Conservation (phyloP, 2,797 vertebrate genomes). For the Philypnodon macrostomus region DNA sequence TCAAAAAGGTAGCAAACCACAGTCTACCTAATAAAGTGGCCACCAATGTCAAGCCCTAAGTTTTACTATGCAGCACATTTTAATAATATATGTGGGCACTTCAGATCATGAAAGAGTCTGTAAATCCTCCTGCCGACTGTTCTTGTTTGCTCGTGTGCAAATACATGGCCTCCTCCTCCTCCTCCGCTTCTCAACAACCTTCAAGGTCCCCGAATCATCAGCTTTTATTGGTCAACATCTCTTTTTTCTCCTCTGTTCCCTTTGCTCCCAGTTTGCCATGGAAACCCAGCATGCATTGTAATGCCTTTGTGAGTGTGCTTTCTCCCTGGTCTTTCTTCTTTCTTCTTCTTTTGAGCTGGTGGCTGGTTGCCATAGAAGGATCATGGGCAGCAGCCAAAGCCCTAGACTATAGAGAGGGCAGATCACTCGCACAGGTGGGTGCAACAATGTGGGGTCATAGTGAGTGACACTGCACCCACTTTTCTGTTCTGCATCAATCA, state of each 20-base stretch:
- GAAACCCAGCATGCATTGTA: slow-evolving; percentile 74
- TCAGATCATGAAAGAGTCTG: slow-evolving; percentile 39
- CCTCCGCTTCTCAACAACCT: no score
- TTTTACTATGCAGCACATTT: slow-evolving; percentile 43
- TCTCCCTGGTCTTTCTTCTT: slow-evolving; percentile 39
- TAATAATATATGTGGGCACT: slow-evolving; percentile 39
- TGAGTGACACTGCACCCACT: slow-evolving; percentile 15
- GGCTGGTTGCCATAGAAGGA: slow-evolving; percentile 65
- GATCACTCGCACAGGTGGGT: slow-evolving; percentile 59
- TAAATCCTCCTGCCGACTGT: slow-evolving; percentile 38
- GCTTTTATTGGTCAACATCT: slow-evolving; percentile 54
- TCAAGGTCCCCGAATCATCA: slow-evolving; percentile 47
- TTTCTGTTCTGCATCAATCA: slow-evolving; percentile 1
- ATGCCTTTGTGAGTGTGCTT: slow-evolving; percentile 66
- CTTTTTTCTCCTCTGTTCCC: slow-evolving; percentile 37
- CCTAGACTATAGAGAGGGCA: slow-evolving; percentile 26
- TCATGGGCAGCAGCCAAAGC: slow-evolving; percentile 48
- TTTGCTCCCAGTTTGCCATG: slow-evolving; percentile 68
- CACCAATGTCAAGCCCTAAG: no score
- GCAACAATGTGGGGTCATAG: slow-evolving; percentile 32
- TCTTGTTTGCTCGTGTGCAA: slow-evolving; percentile 25
- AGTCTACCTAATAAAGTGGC: no score
- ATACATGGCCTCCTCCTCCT: slow-evolving; percentile 33
- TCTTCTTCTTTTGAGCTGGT: slow-evolving; percentile 42
- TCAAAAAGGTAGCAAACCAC: no score